Base-by-base conservation (phyloP, 2,113 vertebrate genomes). In the Python bivittatus region DNA sequence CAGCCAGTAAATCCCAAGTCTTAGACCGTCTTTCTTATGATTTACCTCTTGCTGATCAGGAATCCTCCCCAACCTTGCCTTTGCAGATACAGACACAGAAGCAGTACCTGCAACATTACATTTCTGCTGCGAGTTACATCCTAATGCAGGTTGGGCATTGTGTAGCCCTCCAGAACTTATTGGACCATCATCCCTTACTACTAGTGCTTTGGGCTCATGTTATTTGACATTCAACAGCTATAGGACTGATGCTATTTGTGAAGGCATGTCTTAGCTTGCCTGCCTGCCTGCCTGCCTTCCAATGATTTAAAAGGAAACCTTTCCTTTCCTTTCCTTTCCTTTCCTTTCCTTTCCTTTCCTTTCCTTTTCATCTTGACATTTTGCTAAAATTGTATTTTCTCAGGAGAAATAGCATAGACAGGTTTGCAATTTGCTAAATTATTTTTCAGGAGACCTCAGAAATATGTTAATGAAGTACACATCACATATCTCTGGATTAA, bases 371-470 rank as follows among this genome's bases (percentile, higher is more conserved):
- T 20, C 11, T 23, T 88, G 38, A 6, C 15, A 42, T 33, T 22
- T 56, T 86, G 29, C 2, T 88, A 38, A 33, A 17, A 10, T 38
- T 52, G 38, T 44, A n/a, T 88, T 12, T 42, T 7, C 25, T 6
- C 25, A 27, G 79, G 84, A 58, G 84, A 79, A 92, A 60, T 3
- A 61, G 1, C n/a, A 9, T 56, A 29, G 10, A 17, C 60, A 29
- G 10, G 87, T 42, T 91, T 95, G 90, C 89, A 3, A 68, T 44
- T 20, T 57, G 29, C 85, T 86, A 92, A 60, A 60, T 38, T 15
- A 20, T 29, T 27, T 93, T 61, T 42, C 88, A 61, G 42, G 33
- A 53, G 60, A 52, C 20, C 85, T 88, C 61, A 57, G 52, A 92
- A 60, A 64, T 68, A 88, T 23, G 17, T 29, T 4, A 52, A 23